Percentiles rank a stretch among this genome's conserved stretches.
These are phyloP conservation scores for Luscinia megarhynchos DNA, from an alignment of 2,797 vertebrate genomes.

Conservation along the genomic window DNA sequence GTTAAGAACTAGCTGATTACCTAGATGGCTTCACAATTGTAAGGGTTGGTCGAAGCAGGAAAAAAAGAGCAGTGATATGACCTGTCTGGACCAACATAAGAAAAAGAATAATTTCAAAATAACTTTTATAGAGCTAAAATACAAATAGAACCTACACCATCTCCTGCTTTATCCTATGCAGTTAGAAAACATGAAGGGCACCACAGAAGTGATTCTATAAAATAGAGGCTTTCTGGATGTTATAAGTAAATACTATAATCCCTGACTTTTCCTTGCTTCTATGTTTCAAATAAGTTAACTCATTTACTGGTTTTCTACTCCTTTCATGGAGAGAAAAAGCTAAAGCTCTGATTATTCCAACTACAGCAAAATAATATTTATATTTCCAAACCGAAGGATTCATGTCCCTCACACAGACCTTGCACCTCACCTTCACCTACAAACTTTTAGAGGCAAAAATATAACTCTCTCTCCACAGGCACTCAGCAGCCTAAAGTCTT, in stretches of 20 bases:
- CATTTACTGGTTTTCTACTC: not conserved
- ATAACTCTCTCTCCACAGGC: not conserved
- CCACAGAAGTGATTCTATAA: not conserved
- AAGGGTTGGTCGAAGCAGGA: not conserved
- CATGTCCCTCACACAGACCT: not conserved
- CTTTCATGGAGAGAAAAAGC: not conserved
- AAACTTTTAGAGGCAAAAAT: not conserved
- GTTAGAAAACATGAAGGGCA: not conserved
- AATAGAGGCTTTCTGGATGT: not conserved
- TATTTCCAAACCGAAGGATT: not conserved
- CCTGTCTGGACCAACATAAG: not conserved
- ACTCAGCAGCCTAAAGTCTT: not conserved
- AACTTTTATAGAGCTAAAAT: not conserved
- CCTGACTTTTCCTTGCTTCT: not conserved
- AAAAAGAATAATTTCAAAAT: not conserved
- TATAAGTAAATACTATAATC: not conserved
- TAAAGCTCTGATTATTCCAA: not conserved
- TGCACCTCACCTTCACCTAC: not conserved
- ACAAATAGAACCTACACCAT: not conserved
- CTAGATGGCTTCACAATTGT: not conserved
- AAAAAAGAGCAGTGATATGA: not conserved
- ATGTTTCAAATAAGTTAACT: not conserved
- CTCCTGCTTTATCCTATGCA: not conserved
- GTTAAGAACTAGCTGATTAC: not conserved
- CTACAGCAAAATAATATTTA: not conserved